These are phyloP conservation scores for Crypturellus tataupa DNA, from an alignment of 2,797 vertebrate species.

Conservation along the genomic window DNA sequence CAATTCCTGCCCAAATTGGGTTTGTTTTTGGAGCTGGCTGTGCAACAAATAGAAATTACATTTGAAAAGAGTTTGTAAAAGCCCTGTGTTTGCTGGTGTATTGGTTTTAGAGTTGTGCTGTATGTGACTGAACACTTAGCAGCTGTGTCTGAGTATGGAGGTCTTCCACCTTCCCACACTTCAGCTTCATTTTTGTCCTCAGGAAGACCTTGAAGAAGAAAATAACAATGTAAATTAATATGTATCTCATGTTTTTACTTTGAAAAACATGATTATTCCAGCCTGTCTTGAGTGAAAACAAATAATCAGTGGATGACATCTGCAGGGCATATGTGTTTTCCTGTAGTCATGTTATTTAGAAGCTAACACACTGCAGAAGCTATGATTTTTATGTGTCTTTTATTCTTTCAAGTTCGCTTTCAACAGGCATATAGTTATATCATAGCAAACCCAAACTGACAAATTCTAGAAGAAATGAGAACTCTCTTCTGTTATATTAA, in stretches of 20 bases:
- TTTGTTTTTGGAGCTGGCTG: background rate
- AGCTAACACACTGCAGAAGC: background rate
- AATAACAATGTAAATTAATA: background rate
- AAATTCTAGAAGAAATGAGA: background rate
- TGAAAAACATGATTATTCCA: background rate
- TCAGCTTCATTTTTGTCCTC: background rate
- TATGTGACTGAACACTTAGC: background rate
- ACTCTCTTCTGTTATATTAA: background rate
- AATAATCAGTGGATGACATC: background rate
- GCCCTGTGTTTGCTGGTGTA: background rate
- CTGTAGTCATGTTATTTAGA: background rate
- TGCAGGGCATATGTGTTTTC: background rate
- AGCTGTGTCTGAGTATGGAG: background rate
- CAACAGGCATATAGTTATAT: background rate
- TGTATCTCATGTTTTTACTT: background rate
- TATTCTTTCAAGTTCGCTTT: background rate
- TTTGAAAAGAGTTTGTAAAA: background rate
- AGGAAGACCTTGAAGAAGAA: background rate
- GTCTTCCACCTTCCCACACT: background rate
- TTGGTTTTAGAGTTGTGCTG: background rate
- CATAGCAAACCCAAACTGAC: background rate
- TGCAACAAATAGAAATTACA: background rate
- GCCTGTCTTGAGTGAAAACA: background rate
- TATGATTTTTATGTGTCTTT: background rate
- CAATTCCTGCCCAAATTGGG: background rate